A percentile compares a stretch with the other conserved stretches of the same genome.
Evolutionary conservation across 2,113 vertebrate genomes (phyloP).

Genomic region (Nyctereutes procyonoides): DNA sequence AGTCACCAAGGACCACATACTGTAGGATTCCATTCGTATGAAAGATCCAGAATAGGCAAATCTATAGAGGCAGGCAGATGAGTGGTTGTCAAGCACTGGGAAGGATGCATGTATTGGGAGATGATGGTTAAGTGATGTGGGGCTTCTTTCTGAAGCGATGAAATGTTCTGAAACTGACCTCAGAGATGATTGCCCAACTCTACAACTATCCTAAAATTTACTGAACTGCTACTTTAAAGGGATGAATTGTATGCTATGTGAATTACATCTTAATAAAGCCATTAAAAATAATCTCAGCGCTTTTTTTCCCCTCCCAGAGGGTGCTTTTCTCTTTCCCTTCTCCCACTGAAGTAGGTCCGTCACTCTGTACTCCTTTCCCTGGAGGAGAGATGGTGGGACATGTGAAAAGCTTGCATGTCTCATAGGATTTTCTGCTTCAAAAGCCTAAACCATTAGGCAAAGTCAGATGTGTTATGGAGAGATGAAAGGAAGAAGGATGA

Average conservation of each 20-base stretch:
- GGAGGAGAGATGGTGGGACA: not conserved
- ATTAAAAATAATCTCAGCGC: not conserved
- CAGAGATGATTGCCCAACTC: not conserved
- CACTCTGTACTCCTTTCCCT: not conserved
- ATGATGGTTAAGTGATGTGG: not conserved
- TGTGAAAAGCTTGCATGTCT: not conserved
- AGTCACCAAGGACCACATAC: not conserved
- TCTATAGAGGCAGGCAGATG: not conserved
- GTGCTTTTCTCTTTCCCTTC: not conserved
- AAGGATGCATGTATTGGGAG: too few species aligned
- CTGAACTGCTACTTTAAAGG: not conserved
- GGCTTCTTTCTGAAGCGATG: not conserved
- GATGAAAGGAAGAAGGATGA: not conserved
- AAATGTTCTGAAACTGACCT: not conserved
- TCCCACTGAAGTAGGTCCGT: not conserved
- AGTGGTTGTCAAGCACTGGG: not conserved
- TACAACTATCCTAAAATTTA: not conserved
- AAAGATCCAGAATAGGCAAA: not conserved
- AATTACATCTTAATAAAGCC: not conserved
- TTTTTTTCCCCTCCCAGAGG: fast-evolving
- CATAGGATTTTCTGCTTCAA: not conserved
- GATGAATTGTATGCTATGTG: not conserved
- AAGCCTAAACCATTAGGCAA: not conserved
- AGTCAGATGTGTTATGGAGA: not conserved
- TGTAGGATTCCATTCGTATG: not conserved